A percentile compares a stretch with the other conserved stretches of the same genome.
Conservation (phyloP, 37 sponge, comb jelly and placozoan genomes). For the Cladorhizidae sp. region DNA sequence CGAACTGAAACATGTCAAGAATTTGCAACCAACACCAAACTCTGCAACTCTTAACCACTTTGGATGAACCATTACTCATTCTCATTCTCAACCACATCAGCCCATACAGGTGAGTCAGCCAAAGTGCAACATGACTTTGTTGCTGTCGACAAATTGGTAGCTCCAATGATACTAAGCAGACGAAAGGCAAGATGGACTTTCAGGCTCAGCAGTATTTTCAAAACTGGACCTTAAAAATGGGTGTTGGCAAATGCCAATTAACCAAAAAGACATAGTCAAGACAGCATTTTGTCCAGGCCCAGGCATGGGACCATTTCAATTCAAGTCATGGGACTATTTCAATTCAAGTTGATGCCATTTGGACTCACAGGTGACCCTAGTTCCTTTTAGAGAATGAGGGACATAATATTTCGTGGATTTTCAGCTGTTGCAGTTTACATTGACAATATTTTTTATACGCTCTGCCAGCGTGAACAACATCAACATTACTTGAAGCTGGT, state of each 20-base stretch:
- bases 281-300: conserved; percentile 51
- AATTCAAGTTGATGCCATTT: conserved; percentile 21
- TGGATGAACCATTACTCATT: not conserved
- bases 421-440: conserved; percentile 42
- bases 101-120: not conserved
- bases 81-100: not conserved
- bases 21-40: not conserved
- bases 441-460: not conserved
- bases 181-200: conserved; percentile 56
- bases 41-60: not conserved
- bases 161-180: no score
- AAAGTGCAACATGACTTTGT: not conserved
- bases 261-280: conserved; percentile 26
- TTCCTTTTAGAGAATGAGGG: conserved; percentile 64
- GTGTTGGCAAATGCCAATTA: conserved; percentile 63
- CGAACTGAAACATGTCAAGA: not conserved
- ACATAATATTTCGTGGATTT: conserved; percentile 39
- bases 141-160: not conserved
- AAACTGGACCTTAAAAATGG: conserved; percentile 64
- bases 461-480: conserved; percentile 29
- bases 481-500: conserved; percentile 21
- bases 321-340: conserved; percentile 62
- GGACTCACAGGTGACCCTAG: conserved; percentile 41
- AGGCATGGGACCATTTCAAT: no score
- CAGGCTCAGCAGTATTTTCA: conserved; percentile 51